Evolutionary conservation across 2,888 invertebrate species (phyloP), one percentile per base, ranked within the genome.

Genomic region (Venusia cambrica): DNA sequence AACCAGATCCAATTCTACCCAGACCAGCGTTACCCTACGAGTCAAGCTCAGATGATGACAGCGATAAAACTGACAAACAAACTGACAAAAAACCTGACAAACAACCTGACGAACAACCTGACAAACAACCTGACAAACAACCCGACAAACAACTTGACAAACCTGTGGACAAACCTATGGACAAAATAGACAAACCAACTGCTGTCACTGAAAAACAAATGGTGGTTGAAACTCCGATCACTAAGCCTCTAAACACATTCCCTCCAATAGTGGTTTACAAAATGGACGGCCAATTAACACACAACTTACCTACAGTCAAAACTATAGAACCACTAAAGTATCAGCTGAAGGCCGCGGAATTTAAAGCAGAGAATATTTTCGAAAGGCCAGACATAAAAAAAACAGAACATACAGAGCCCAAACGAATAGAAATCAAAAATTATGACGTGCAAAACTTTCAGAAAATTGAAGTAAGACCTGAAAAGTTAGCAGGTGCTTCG

Each of bases 11-110:
- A 0, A 83, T 89, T 1, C 73, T 92, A 1, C 88, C 92, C 2
- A 94, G 93, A 67, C 93, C 92, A 30, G 93, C 94, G 0, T 62
- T 96, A 17, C 93, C 94, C 0, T 88, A 94, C 52, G 94, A 94
- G 57, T 92, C 92, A 8, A 94, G 93, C 45, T 90, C 91, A n/a
- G 93, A 92, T 4, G 92, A 93, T 6, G 90, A 89, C 41, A 49
- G 41, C 10, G 45, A 65, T 36, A 39, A 63, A 54, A 40, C 19
- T 25, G 48, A 45, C 28, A 46, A 9, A 45, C 44, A n/a, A n/a
- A n/a, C n/a, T n/a, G n/a, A n/a, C n/a, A n/a, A n/a, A n/a, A n/a
- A n/a, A n/a, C n/a, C n/a, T 15, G 11, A 40, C 51, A n/a, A 51
- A 55, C 3, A 54, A 51, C 24, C 7, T 35, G 1, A 36, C 33